A percentile compares a stretch with the other conserved stretches of the same genome.
Conservation (phyloP, 2,113 vertebrate species). For the Gallinago undulata region DNA sequence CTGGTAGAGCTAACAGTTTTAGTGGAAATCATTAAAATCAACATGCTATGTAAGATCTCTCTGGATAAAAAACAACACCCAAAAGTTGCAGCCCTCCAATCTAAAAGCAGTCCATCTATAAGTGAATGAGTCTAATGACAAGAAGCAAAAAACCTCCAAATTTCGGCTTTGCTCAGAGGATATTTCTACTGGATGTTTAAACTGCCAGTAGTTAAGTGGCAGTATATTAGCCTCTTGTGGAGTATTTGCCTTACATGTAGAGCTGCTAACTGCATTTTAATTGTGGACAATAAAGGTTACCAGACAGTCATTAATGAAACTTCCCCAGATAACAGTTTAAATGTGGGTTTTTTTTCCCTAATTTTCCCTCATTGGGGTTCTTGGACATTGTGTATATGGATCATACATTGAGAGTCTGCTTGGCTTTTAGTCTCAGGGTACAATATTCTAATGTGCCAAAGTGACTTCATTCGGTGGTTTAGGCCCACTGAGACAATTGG, state of each 20-base stretch:
- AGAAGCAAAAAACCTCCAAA: background rate
- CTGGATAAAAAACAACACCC: background rate
- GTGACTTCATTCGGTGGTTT: background rate
- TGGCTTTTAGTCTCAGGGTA: background rate
- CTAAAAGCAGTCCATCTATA: background rate
- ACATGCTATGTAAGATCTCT: background rate
- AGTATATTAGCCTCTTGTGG: background rate
- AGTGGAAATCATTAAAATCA: background rate
- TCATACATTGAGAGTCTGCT: background rate
- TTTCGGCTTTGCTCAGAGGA: background rate
- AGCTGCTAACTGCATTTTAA: background rate
- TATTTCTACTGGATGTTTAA: background rate
- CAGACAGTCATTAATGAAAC: background rate
- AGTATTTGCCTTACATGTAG: background rate
- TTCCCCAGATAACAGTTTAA: background rate
- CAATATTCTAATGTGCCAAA: background rate
- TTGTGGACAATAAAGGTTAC: background rate
- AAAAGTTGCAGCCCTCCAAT: background rate
- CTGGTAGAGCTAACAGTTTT: background rate
- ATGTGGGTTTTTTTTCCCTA: rapidly evolving
- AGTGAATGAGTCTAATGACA: background rate
- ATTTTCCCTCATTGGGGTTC: background rate
- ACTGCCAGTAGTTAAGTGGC: background rate
- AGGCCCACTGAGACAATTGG: background rate
- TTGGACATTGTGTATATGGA: background rate